phyloP scores from a whole-genome alignment of 2,113 vertebrate genomes.

The Pycnonotus jocosus region DNA sequence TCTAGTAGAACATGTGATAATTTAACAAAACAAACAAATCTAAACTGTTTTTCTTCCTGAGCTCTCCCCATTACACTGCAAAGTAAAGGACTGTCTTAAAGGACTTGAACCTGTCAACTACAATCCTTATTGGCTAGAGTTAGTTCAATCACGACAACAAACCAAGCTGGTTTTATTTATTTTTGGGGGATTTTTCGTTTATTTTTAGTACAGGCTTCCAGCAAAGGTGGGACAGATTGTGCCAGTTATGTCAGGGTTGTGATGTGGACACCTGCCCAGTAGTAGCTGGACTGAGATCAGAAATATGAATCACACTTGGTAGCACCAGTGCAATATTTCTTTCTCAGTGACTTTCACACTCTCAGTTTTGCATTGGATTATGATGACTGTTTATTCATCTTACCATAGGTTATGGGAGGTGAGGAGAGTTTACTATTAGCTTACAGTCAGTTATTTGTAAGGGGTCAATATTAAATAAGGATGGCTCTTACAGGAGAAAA shows the following conservation, averaged over 20 bases:
- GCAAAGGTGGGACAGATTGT: constrained; percentile 25
- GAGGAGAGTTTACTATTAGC: background rate
- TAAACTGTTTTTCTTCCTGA: background rate
- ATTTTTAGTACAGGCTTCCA: constrained; percentile 20
- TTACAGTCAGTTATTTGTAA: background rate
- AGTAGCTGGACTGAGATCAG: constrained; percentile 39
- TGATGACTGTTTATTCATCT: constrained; percentile 2
- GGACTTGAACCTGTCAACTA: background rate
- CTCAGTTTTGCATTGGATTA: constrained; percentile 3
- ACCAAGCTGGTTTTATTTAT: background rate
- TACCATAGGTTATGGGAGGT: constrained; percentile 13
- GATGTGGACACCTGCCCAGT: constrained; percentile 30
- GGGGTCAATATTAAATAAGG: background rate
- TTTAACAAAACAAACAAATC: background rate
- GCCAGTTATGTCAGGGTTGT: background rate
- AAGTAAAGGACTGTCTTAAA: background rate
- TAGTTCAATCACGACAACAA: background rate
- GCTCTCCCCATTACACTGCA: background rate
- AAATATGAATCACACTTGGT: constrained; percentile 15
- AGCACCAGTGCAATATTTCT: background rate
- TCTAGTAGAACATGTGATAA: background rate
- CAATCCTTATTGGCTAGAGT: background rate
- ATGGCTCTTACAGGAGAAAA: background rate
- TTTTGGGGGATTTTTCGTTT: background rate
- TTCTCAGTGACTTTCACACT: constrained; percentile 17